Conservation (phyloP, 2,113 vertebrate species). For the Butorides virescens region DNA sequence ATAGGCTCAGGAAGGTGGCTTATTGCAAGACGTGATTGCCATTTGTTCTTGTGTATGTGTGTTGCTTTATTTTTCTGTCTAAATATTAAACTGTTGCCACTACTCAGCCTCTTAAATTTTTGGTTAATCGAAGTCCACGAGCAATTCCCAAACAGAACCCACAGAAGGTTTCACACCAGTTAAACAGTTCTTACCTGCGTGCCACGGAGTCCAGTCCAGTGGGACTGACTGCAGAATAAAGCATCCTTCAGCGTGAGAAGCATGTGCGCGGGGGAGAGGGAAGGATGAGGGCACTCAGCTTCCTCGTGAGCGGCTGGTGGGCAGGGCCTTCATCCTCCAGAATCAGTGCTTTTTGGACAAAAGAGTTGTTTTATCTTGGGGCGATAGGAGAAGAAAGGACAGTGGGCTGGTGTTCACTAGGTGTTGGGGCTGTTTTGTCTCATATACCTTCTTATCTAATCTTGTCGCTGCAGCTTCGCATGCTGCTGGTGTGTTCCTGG, state of each 20-base stretch:
- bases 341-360: not conserved
- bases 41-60: not conserved
- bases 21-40: fast-evolving
- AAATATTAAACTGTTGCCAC: not conserved
- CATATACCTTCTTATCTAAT: not conserved
- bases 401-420: not conserved
- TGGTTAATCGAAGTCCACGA: fast-evolving
- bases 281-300: not conserved
- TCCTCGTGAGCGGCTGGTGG: fast-evolving
- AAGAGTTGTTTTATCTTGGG: not conserved
- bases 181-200: fast-evolving
- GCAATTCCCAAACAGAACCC: not conserved
- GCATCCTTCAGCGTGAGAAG: not conserved
- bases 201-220: fast-evolving
- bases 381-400: not conserved
- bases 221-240: not conserved
- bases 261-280: not conserved
- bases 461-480: not conserved
- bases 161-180: not conserved
- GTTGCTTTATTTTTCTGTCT: not conserved
- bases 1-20: not conserved
- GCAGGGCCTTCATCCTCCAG: not conserved
- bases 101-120: fast-evolving
- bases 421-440: not conserved
- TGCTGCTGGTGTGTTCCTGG: not conserved